Conservation (phyloP, 2,888 invertebrate genomes). For the Lottia gigantea region DNA sequence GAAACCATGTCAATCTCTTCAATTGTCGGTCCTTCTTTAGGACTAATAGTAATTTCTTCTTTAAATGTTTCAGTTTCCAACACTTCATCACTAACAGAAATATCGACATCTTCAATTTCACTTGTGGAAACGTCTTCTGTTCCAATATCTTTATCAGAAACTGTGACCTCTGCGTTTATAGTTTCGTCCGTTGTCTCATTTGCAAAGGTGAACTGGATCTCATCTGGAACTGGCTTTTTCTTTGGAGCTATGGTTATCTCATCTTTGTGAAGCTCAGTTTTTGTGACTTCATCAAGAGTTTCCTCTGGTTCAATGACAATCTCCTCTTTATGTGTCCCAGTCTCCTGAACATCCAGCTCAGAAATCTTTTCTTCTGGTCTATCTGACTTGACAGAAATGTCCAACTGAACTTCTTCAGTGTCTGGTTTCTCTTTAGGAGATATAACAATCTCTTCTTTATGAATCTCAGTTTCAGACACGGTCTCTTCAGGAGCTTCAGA, state of each 20-base stretch:
- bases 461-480: background rate
- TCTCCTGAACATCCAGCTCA: too few species aligned
- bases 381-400: background rate
- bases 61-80: background rate
- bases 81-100: background rate
- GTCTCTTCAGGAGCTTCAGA: too few species aligned
- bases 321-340: too few species aligned
- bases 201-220: background rate
- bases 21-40: background rate
- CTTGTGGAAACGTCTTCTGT: slow-evolving; percentile 12
- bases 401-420: slow-evolving; percentile 11
- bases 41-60: background rate
- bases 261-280: slow-evolving; percentile 9
- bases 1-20: background rate
- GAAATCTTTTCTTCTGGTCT: background rate
- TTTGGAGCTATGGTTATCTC: slow-evolving; percentile 12
- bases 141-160: background rate
- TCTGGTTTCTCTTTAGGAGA: slow-evolving; percentile 10
- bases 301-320: too few species aligned
- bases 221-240: too few species aligned
- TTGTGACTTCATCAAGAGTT: too few species aligned
- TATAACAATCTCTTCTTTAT: slow-evolving; percentile 11
- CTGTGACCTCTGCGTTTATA: slow-evolving; percentile 31
- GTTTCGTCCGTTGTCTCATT: slow-evolving; percentile 23
- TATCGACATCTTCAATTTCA: slow-evolving; percentile 11